Evolutionary conservation across 2,113 vertebrate species (phyloP).

Genomic region (Istiophorus platypterus): DNA sequence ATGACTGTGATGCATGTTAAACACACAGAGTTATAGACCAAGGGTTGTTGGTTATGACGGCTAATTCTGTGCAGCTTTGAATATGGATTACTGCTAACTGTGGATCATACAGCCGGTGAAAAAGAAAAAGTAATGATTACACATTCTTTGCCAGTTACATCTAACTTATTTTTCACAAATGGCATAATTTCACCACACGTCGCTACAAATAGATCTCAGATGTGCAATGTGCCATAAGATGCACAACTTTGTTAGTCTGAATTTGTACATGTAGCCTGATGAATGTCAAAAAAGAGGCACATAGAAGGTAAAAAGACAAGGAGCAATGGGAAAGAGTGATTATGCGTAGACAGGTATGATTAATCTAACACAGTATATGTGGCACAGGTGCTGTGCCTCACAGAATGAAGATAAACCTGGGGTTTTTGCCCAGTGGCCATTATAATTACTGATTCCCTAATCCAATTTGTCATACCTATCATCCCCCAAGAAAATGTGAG

Average conservation of each 20-base stretch:
- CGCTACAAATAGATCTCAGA: background rate
- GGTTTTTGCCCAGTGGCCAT: constrained; percentile 53
- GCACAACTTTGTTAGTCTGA: constrained; percentile 1
- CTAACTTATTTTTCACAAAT: constrained; percentile 20
- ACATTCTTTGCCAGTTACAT: constrained; percentile 17
- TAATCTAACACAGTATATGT: constrained; percentile 63
- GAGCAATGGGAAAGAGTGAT: constrained; percentile 1
- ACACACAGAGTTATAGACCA: constrained; percentile 42
- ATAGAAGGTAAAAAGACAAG: background rate
- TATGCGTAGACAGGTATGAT: constrained; percentile 48
- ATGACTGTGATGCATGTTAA: constrained; percentile 48
- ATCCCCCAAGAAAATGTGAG: constrained; percentile 31
- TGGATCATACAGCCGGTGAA: constrained; percentile 36
- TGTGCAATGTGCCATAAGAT: constrained; percentile 22
- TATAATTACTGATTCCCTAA: constrained; percentile 65
- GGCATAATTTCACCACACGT: background rate
- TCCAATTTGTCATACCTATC: constrained; percentile 63
- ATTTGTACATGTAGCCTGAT: background rate
- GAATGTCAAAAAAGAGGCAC: constrained; percentile 21
- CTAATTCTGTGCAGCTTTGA: constrained; percentile 59
- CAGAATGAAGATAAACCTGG: constrained; percentile 69
- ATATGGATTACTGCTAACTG: constrained; percentile 46
- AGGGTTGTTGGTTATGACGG: constrained; percentile 52
- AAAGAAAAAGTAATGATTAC: constrained; percentile 33
- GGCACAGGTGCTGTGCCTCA: constrained; percentile 69